Conservation (phyloP, 2,113 vertebrate species). For the Poeciliopsis occidentalis region DNA sequence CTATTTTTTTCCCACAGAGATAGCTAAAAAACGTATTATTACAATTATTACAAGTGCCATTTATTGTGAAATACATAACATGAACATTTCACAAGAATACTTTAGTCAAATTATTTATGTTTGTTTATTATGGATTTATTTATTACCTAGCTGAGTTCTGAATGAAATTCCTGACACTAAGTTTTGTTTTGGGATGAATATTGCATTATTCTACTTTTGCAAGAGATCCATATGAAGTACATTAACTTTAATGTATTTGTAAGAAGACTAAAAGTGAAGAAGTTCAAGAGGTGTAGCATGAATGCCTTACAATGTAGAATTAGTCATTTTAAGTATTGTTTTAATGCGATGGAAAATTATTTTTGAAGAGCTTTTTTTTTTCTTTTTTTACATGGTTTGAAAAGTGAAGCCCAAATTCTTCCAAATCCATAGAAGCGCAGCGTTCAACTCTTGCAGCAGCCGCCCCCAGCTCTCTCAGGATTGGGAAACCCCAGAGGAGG, state of each 20-base stretch:
- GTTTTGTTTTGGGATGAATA: background rate
- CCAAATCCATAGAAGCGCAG: slow-evolving; percentile 55
- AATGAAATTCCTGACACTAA: background rate
- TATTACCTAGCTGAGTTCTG: background rate
- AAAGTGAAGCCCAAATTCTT: slow-evolving; percentile 52
- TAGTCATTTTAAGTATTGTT: slow-evolving; percentile 4
- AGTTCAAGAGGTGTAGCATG: background rate
- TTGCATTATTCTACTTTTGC: background rate
- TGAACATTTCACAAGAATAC: slow-evolving; percentile 15
- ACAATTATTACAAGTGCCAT: slow-evolving; percentile 22
- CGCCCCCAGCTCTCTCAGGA: slow-evolving; percentile 74
- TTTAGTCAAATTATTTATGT: background rate
- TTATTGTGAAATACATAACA: slow-evolving; percentile 41
- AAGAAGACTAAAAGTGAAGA: background rate
- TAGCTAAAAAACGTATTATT: slow-evolving; percentile 30
- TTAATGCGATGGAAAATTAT: background rate
- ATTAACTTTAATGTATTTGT: no score
- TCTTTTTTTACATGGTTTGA: slow-evolving; percentile 22
- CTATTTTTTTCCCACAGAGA: slow-evolving; percentile 35
- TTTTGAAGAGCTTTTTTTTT: slow-evolving; percentile 13
- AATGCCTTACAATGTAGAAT: background rate
- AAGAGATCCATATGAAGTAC: background rate
- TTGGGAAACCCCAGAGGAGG: slow-evolving; percentile 66
- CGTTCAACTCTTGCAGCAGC: slow-evolving; percentile 43
- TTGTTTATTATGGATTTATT: background rate